A percentile compares a stretch with the other conserved stretches of the same genome.
phyloP scores from a whole-genome alignment of 1,140 invertebrate species.

The Scylla paramamosain region DNA sequence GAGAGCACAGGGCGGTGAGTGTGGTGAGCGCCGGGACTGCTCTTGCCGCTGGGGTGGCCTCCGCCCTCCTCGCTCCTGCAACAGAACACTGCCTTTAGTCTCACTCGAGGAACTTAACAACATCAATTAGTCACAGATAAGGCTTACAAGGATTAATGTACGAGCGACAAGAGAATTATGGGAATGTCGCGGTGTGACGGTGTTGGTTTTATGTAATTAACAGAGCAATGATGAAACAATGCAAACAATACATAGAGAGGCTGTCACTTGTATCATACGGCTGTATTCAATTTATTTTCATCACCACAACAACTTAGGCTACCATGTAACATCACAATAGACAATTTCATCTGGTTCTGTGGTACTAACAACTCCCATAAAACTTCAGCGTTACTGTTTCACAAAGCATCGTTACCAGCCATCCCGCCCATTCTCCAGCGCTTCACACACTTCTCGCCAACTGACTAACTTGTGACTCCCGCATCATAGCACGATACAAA shows the following conservation, averaged over 20 bases:
- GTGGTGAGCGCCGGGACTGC: not conserved
- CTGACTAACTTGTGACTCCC: too few relatives aligned
- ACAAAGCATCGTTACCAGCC: too few relatives aligned
- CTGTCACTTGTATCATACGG: not conserved
- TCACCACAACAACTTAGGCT: not conserved
- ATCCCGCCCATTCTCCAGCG: too few relatives aligned
- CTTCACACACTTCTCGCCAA: too few relatives aligned
- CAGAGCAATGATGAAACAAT: not conserved
- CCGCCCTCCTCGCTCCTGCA: slow-evolving; percentile 25
- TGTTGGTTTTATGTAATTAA: not conserved
- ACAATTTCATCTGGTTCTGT: too few relatives aligned
- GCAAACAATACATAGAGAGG: too few relatives aligned
- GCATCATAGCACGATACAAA: too few relatives aligned
- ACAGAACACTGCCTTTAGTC: slow-evolving; percentile 39
- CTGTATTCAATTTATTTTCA: not conserved
- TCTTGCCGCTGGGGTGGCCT: not conserved
- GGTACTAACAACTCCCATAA: too few relatives aligned
- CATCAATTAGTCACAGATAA: not conserved
- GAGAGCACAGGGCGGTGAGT: not conserved
- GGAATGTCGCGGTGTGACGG: not conserved
- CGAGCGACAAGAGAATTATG: not conserved
- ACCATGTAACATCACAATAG: too few relatives aligned
- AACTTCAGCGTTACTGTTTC: too few relatives aligned
- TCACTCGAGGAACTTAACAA: not conserved
- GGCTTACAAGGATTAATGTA: not conserved